A percentile compares a stretch with the other conserved stretches of the same genome.
Conservation (phyloP, 2,888 invertebrate genomes). For the Steromphala cineraria region DNA sequence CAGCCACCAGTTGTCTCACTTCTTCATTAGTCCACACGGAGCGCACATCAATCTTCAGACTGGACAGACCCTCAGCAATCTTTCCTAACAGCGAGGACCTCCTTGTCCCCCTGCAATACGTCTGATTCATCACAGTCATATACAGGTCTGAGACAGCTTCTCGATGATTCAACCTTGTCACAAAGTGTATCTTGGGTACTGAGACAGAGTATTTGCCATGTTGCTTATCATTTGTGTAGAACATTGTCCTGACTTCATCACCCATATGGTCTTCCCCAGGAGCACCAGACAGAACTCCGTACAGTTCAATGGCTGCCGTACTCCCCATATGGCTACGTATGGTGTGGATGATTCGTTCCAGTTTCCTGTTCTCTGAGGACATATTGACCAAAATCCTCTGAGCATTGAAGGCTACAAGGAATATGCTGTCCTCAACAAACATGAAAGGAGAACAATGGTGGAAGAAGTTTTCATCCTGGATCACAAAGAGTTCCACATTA, state of each 20-base stretch:
- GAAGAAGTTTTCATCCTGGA: constrained; percentile 57
- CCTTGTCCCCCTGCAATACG: neutral
- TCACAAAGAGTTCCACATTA: constrained; percentile 53
- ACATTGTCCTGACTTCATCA: constrained; percentile 52
- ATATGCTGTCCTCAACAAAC: constrained; percentile 51
- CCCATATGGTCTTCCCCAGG: neutral
- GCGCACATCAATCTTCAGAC: neutral
- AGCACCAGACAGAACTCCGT: neutral
- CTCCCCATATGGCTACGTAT: constrained; percentile 49
- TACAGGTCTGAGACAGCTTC: neutral
- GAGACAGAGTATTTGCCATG: constrained; percentile 22
- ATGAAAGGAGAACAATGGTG: constrained; percentile 52
- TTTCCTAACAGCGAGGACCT: neutral
- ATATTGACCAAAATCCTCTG: constrained; percentile 52
- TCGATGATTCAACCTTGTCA: neutral
- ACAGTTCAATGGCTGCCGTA: constrained; percentile 10
- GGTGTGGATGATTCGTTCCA: constrained; percentile 56
- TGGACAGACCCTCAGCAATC: neutral
- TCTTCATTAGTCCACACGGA: neutral
- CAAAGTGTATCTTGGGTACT: neutral
- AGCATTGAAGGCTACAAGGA: constrained; percentile 59
- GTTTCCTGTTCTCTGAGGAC: constrained; percentile 46
- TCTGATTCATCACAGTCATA: neutral
- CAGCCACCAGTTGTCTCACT: neutral
- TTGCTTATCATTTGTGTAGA: constrained; percentile 49